These are phyloP conservation scores for Dasysyrphus albostriatus DNA, from an alignment of 2,888 invertebrate species.

Conservation along the genomic window DNA sequence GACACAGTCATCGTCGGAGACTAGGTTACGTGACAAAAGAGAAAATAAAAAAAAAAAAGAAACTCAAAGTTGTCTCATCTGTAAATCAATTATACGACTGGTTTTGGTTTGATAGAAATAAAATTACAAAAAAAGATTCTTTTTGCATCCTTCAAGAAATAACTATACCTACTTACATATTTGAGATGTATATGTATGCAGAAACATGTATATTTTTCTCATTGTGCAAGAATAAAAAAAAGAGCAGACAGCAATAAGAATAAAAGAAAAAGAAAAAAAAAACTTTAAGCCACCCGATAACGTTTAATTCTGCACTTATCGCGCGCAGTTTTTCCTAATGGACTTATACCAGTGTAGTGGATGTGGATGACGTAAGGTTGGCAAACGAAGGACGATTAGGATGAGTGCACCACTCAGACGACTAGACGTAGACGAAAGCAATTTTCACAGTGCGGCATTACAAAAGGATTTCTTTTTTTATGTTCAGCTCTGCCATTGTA, in stretches of 20 bases:
- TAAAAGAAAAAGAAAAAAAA: not conserved
- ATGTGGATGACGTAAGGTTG: slow-evolving; percentile 29
- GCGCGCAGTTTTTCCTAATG: slow-evolving; percentile 43
- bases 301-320: slow-evolving; percentile 49
- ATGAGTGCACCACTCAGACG: slow-evolving; percentile 61
- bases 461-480: slow-evolving; percentile 53
- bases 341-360: slow-evolving; percentile 8
- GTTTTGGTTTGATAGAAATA: slow-evolving; percentile 22
- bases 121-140: slow-evolving; percentile 23
- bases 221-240: slow-evolving; percentile 6
- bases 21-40: slow-evolving; percentile 31
- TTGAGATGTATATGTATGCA: not conserved
- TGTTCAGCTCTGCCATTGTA: slow-evolving; percentile 18
- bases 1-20: slow-evolving; percentile 34
- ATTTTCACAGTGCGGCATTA: slow-evolving; percentile 49
- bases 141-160: slow-evolving; percentile 14
- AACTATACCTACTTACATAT: not conserved
- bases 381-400: slow-evolving; percentile 35
- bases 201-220: not conserved
- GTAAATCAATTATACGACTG: slow-evolving; percentile 37
- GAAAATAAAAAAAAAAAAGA: not conserved
- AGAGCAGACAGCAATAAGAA: not conserved
- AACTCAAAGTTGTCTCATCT: slow-evolving; percentile 26
- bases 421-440: slow-evolving; percentile 72
- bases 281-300: slow-evolving; percentile 21